phyloP scores from a whole-genome alignment of 2,797 vertebrate genomes.

The Sebastes jordani region DNA sequence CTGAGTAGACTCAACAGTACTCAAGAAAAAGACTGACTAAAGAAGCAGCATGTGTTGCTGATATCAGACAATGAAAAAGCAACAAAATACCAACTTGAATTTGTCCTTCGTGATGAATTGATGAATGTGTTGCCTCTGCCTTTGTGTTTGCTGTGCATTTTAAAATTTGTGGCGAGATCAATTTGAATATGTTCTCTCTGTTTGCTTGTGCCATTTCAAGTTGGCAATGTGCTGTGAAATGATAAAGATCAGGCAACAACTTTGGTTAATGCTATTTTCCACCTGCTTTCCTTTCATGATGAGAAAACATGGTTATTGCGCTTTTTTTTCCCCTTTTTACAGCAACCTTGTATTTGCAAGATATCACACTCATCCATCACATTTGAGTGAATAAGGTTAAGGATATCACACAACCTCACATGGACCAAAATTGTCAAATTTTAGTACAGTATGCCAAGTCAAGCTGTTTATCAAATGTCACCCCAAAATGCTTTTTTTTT shows the following conservation, averaged over 20 bases:
- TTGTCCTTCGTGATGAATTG: background rate
- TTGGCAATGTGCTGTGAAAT: background rate
- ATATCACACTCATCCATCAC: background rate
- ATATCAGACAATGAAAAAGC: background rate
- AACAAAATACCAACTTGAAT: background rate
- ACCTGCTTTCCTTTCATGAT: background rate
- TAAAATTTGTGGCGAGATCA: background rate
- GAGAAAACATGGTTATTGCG: background rate
- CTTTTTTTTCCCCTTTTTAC: background rate
- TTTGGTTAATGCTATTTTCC: background rate
- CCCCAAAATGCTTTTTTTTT: conserved; percentile 1
- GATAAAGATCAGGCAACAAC: background rate
- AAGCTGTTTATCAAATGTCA: conserved; percentile 9
- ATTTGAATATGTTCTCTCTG: background rate
- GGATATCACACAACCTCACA: background rate
- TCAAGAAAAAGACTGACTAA: background rate
- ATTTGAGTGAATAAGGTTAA: background rate
- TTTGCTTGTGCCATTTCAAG: background rate
- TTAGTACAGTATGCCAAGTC: background rate
- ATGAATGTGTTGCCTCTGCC: background rate
- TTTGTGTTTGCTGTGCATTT: background rate
- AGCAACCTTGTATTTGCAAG: background rate
- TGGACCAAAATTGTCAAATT: background rate
- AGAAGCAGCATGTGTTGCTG: too few species aligned
- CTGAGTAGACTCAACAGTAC: background rate